Evolutionary conservation across 2,113 vertebrate genomes (phyloP).

Genomic region (Otus sunia): DNA sequence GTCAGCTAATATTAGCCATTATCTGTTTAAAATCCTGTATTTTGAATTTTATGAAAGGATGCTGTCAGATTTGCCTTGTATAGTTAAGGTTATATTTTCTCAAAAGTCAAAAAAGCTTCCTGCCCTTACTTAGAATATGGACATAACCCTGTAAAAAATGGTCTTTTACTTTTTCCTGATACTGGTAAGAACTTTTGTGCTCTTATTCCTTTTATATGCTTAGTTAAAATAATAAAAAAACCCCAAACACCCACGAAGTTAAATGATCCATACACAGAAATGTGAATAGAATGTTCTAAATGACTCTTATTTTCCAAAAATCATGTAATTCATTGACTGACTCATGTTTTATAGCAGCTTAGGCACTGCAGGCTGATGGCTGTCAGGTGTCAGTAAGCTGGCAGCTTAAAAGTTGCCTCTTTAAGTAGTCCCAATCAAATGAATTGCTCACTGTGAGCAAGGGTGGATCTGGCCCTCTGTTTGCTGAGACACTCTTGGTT

Average conservation of each 20-base stretch:
- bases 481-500: slow-evolving; percentile 53
- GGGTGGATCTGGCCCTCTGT: slow-evolving; percentile 35
- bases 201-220: background rate
- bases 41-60: background rate
- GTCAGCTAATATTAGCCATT: background rate
- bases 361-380: slow-evolving; percentile 3
- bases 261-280: slow-evolving; percentile 19
- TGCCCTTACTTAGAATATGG: background rate
- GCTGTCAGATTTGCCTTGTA: background rate
- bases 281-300: slow-evolving; percentile 36
- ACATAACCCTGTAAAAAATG: background rate
- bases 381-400: slow-evolving; percentile 44
- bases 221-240: background rate
- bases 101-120: background rate
- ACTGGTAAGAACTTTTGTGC: background rate
- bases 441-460: slow-evolving; percentile 58
- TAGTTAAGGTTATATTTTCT: background rate
- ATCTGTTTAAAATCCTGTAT: background rate
- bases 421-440: slow-evolving; percentile 9
- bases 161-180: background rate
- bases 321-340: slow-evolving; percentile 42
- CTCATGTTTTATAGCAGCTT: slow-evolving; percentile 37
- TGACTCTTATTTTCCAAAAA: slow-evolving; percentile 41
- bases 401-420: slow-evolving; percentile 23
- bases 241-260: background rate